phyloP scores from a whole-genome alignment of 2,797 vertebrate species.

The Pelodytes ibericus region DNA sequence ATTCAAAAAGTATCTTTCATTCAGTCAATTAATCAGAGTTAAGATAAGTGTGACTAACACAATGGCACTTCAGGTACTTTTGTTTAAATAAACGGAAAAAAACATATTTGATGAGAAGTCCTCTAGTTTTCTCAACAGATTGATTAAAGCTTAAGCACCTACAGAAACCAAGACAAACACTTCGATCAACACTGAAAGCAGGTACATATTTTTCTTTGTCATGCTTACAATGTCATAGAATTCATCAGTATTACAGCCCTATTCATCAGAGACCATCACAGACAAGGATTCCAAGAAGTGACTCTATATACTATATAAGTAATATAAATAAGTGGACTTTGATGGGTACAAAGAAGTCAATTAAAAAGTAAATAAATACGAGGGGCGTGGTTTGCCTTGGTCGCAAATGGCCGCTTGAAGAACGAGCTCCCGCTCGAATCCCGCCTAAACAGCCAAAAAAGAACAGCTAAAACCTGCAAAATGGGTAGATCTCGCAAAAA shows the following conservation, averaged over 20 bases:
- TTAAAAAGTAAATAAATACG: too few species aligned
- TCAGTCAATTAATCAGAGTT: background rate
- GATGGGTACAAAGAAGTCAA: too few species aligned
- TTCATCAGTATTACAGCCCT: too few species aligned
- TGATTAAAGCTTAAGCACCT: background rate
- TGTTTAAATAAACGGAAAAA: background rate
- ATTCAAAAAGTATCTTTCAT: background rate
- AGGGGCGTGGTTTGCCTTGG: too few species aligned
- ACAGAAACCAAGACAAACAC: background rate
- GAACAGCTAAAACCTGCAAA: too few species aligned
- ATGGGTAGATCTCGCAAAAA: too few species aligned
- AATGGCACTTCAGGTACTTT: background rate
- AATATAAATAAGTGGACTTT: too few species aligned
- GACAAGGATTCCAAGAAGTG: background rate
- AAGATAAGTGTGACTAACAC: constrained; percentile 6
- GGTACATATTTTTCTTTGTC: background rate
- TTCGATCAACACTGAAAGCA: background rate
- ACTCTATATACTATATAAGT: too few species aligned
- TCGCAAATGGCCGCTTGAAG: too few species aligned
- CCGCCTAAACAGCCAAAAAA: too few species aligned
- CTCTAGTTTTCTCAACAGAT: background rate
- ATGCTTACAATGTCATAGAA: background rate
- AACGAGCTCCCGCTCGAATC: too few species aligned
- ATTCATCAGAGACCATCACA: background rate
- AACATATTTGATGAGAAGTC: background rate